Percentiles rank a stretch among this genome's conserved stretches.
These are phyloP conservation scores for Paraescarpia echinospica DNA, from an alignment of 1,140 invertebrate species.

Conservation along the genomic window DNA sequence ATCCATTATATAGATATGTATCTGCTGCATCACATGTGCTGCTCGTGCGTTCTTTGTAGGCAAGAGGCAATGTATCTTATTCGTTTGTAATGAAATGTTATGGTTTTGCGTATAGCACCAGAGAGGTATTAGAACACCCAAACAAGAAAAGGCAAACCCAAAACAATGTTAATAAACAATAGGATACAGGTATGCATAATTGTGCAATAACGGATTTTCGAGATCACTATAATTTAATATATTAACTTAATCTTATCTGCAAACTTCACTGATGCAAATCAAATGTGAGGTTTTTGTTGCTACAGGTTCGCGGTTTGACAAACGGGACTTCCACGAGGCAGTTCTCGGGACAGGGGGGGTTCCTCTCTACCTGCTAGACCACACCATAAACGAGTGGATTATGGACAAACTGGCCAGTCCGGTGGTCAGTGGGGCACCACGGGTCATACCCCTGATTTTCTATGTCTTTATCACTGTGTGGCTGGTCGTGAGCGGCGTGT, in stretches of 20 bases:
- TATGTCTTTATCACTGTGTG: neutral
- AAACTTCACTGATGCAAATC: neutral
- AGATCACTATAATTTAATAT: neutral
- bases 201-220: neutral
- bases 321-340: neutral
- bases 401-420: neutral
- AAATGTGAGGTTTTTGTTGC: neutral
- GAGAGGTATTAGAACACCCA: neutral
- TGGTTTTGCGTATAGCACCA: neutral
- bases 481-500: neutral
- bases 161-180: neutral
- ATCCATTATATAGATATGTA: neutral
- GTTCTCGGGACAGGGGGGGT: neutral
- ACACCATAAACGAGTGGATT: neutral
- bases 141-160: neutral
- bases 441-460: neutral
- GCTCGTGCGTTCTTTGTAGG: neutral
- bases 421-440: neutral
- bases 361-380: neutral
- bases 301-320: neutral
- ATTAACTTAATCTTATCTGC: neutral
- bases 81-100: neutral
- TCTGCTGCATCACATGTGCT: neutral
- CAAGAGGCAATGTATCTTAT: neutral
- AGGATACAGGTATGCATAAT: no score